phyloP scores from a whole-genome alignment of 1,140 invertebrate genomes.

The Conus ventricosus region DNA sequence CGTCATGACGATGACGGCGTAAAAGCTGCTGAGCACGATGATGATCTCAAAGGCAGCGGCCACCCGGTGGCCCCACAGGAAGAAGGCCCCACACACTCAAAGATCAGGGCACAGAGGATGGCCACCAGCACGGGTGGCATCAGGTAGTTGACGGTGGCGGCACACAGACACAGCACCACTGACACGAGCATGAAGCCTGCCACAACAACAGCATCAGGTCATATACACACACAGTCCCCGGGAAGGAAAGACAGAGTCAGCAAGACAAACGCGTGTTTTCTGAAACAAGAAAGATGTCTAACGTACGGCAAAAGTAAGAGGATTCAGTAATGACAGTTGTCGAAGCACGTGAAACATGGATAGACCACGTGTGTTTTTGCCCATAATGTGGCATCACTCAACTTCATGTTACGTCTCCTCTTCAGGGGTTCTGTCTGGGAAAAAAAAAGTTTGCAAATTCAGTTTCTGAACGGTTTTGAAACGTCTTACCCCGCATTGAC shows the following conservation, averaged over 20 bases:
- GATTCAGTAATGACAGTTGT: no score
- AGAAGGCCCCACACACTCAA: constrained; percentile 58
- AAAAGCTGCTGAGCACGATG: constrained; percentile 59
- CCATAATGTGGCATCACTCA: no score
- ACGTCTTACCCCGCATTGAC: no score
- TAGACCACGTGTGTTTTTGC: no score
- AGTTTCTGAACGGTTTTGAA: no score
- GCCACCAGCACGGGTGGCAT: constrained; percentile 62
- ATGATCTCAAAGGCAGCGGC: constrained; percentile 64
- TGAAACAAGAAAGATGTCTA: no score
- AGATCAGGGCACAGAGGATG: constrained; percentile 57
- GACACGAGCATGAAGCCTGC: constrained; percentile 55
- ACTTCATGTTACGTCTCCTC: no score
- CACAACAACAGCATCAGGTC: background rate
- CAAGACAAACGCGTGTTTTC: no score
- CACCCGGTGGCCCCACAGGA: constrained; percentile 56
- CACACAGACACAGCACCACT: constrained; percentile 59
- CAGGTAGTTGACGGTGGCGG: constrained; percentile 63
- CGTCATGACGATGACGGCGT: constrained; percentile 64
- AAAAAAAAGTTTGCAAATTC: no score
- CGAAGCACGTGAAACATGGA: background rate
- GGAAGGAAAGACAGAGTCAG: no score
- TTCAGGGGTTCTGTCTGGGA: no score
- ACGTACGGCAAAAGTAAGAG: no score
- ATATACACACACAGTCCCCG: background rate